A percentile compares a stretch with the other conserved stretches of the same genome.
These are phyloP conservation scores for Drosophila ercepeae DNA, from an alignment of 1,140 invertebrate genomes.

Conservation along the genomic window DNA sequence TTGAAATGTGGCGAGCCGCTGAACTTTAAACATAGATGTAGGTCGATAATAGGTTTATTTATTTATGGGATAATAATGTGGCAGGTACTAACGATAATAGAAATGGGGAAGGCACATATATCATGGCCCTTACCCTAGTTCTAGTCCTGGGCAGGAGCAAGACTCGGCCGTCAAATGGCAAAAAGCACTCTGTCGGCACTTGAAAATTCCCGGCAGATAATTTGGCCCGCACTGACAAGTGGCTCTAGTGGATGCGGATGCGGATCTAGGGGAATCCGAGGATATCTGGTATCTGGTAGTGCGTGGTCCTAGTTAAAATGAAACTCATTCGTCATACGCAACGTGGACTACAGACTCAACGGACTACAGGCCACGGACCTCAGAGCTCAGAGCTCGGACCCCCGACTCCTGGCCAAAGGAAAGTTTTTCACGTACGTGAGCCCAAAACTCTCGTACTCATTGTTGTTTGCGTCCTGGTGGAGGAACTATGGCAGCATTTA, in stretches of 20 bases:
- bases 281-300: neutral
- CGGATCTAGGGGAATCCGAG: slow-evolving; percentile 5
- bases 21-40: neutral
- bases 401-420: slow-evolving; percentile 14
- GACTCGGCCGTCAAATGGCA: neutral
- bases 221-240: slow-evolving; percentile 63
- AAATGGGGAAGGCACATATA: neutral
- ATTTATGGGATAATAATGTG: neutral
- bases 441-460: slow-evolving; percentile 6
- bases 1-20: neutral
- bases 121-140: no score
- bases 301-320: slow-evolving; percentile 58
- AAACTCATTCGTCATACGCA: slow-evolving; percentile 74
- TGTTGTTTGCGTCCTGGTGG: slow-evolving; percentile 17
- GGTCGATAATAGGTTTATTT: neutral
- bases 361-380: neutral
- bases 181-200: slow-evolving; percentile 43
- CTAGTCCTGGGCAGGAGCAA: no score
- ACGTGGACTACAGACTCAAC: neutral
- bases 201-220: slow-evolving; percentile 69
- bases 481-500: slow-evolving; percentile 68
- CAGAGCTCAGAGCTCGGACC: neutral
- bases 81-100: neutral
- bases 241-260: slow-evolving; percentile 51
- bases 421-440: slow-evolving; percentile 61